phyloP scores from a whole-genome alignment of 2,797 vertebrate species.

The Parambassis ranga region DNA sequence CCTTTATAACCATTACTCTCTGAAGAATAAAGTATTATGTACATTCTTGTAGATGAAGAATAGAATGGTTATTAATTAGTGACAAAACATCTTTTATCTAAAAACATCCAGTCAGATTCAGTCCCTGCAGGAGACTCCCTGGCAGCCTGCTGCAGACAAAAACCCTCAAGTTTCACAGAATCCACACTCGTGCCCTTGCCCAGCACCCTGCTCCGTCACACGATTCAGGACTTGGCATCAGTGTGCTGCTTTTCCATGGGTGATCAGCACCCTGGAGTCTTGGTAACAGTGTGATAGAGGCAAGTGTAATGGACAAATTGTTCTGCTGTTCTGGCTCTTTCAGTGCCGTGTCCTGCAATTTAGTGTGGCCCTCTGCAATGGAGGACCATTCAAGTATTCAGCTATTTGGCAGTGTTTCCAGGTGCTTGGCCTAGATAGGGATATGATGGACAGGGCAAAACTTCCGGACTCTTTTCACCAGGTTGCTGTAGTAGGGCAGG shows the following conservation, averaged over 20 bases:
- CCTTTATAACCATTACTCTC: too few species aligned
- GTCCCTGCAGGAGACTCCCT: not conserved
- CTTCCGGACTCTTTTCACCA: not conserved
- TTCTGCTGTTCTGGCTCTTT: conserved; percentile 3
- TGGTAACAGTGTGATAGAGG: not conserved
- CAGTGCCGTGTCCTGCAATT: not conserved
- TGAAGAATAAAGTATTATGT: too few species aligned
- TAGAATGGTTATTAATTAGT: too few species aligned
- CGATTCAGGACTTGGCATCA: not conserved
- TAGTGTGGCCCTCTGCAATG: not conserved
- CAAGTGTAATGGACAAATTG: not conserved
- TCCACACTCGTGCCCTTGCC: not conserved
- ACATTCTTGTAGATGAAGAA: too few species aligned
- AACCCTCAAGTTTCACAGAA: not conserved
- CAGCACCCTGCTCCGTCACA: not conserved
- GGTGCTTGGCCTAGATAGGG: not conserved
- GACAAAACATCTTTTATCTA: not conserved
- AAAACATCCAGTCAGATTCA: not conserved
- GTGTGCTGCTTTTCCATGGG: not conserved
- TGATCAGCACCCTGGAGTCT: not conserved
- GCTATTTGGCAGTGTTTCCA: not conserved
- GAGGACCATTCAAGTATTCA: not conserved
- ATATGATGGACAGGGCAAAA: not conserved
- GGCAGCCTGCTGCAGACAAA: not conserved
- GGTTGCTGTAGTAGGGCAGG: not conserved